Evolutionary conservation across 2,888 invertebrate genomes (phyloP).

Genomic region (Nyleta sp.): DNA sequence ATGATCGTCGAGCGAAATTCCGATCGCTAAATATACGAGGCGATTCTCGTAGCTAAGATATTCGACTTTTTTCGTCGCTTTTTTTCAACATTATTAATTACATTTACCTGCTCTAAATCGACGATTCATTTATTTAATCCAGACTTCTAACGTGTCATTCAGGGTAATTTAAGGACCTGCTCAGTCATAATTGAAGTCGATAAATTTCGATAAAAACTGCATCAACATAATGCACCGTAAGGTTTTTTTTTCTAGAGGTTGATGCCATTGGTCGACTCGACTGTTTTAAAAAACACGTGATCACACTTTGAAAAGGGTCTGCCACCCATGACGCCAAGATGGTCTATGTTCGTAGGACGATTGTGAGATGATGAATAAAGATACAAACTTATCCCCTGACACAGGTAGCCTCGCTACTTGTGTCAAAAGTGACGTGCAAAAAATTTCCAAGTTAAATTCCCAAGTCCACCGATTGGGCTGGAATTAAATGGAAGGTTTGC

Average conservation of each 20-base stretch:
- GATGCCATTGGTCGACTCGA: neutral
- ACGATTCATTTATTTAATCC: no score
- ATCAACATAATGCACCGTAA: conserved; percentile 24
- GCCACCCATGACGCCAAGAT: conserved; percentile 24
- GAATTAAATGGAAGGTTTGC: no score
- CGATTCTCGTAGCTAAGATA: neutral
- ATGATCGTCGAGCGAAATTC: conserved; percentile 17
- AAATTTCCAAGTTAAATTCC: neutral
- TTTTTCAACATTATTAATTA: no score
- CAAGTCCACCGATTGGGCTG: no score
- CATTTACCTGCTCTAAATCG: no score
- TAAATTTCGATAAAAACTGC: conserved; percentile 23
- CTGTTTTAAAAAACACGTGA: conserved; percentile 14
- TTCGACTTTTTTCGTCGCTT: no score
- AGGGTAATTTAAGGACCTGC: neutral
- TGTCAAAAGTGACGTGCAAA: conserved; percentile 16
- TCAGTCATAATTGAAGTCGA: conserved; percentile 17
- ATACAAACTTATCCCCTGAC: conserved; percentile 23
- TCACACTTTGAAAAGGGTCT: conserved; percentile 36
- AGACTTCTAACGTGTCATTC: no score
- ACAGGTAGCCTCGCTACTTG: conserved; percentile 26
- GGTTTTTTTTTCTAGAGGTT: conserved; percentile 16
- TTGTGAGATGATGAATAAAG: conserved; percentile 46
- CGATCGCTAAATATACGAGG: conserved; percentile 5
- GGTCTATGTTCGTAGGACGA: conserved; percentile 18